Base-by-base conservation (phyloP, 1,140 invertebrate species). In the Lepidurus packardi region DNA sequence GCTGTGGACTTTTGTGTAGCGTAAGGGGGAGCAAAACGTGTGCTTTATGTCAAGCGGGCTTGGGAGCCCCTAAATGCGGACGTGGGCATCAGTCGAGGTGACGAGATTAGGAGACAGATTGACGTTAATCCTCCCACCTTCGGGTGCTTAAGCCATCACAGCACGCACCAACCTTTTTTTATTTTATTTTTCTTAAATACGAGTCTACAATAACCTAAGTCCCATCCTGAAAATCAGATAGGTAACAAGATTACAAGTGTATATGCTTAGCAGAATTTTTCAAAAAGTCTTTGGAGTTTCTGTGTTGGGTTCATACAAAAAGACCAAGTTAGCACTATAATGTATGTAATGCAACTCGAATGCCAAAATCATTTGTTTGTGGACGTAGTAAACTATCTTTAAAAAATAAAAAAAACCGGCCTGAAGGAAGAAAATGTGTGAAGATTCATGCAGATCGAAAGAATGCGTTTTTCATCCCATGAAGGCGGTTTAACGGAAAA, bases 61-160 rank as follows among this genome's bases (percentile, higher is more conserved):
- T 65, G 16, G 16, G 53, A 65, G 53, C 53, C 53, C 53, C 53
- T 21, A 65, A 65, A 65, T 65, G 53, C 53, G 45, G 45, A 47
- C 45, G 21, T 21, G 53, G 53, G 53, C 53, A 65, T 65, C 53
- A 65, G 53, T 65, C 53, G 53, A 65, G 53, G 53, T 65, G 53
- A 65, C 53, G 53, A 65, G 53, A 65, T 65, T 65, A 65, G 53
- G n/a, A 65, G 53, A 65, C 53, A 65, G 53, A 65, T 65, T 65
- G 53, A 65, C 53, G 53, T 65, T 65, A 65, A 65, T 65, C 53
- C 53, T 65, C 53, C 53, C 53, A 65, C 53, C 53, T 65, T 65
- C n/a, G n/a, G 53, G 53, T 65, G 53, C 53, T 65, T 65, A 65
- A 65, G 53, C 53, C 53, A 65, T 65, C 53, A 21, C 53, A 65